phyloP scores from a whole-genome alignment of 2,888 invertebrate species.

The Oscheius myriophilus region DNA sequence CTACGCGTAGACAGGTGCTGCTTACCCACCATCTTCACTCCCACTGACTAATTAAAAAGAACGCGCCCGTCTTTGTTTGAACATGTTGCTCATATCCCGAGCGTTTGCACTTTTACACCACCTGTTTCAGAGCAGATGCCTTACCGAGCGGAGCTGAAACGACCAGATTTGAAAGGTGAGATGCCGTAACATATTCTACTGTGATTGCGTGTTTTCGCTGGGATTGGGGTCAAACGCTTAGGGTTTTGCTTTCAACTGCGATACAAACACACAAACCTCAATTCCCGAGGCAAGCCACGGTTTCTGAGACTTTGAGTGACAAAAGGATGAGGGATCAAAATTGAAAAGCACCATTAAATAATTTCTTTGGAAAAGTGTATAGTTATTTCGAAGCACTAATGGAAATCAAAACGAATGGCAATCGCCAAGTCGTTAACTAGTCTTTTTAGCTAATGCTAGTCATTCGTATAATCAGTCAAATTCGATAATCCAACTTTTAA shows the following conservation, averaged over 20 bases:
- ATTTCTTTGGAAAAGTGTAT: too few species aligned
- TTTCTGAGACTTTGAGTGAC: conserved; percentile 3
- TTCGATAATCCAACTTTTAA: too few species aligned
- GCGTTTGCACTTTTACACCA: not conserved
- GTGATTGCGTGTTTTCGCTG: conserved; percentile 27
- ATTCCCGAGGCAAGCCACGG: conserved; percentile 8
- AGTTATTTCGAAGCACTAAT: too few species aligned
- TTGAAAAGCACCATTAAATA: not conserved
- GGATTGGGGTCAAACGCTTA: conserved; percentile 28
- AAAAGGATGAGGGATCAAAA: too few species aligned
- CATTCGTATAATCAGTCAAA: too few species aligned
- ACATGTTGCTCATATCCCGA: not conserved
- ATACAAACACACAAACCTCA: conserved; percentile 8
- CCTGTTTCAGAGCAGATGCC: conserved; percentile 49
- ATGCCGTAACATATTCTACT: not conserved
- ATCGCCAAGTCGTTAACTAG: too few species aligned
- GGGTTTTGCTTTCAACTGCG: conserved; percentile 16
- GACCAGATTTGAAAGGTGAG: conserved; percentile 70
- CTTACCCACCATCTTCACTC: too few species aligned
- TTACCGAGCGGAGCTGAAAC: conserved; percentile 70
- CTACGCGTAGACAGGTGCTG: not conserved
- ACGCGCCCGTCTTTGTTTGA: not conserved
- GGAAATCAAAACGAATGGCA: too few species aligned
- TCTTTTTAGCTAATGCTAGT: too few species aligned
- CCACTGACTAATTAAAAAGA: not conserved